A percentile compares a stretch with the other conserved stretches of the same genome.
phyloP scores from a whole-genome alignment of 2,888 invertebrate genomes.

The Apamea epomidion region DNA sequence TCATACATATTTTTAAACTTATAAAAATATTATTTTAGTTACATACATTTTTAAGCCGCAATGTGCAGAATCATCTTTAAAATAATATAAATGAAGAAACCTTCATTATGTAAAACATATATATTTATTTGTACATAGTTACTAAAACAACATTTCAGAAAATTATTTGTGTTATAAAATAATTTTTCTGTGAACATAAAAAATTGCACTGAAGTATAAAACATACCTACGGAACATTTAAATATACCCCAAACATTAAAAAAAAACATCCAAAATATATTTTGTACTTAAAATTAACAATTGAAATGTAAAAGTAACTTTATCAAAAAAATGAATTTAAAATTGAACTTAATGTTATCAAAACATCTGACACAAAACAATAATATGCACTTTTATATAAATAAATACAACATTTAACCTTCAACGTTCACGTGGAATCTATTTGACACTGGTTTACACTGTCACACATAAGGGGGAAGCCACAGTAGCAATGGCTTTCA shows the following conservation, averaged over 20 bases:
- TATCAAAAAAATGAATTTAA: slow-evolving; percentile 9
- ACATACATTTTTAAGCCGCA: not conserved
- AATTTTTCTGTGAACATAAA: not conserved
- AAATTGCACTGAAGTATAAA: slow-evolving; percentile 17
- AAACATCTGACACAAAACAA: slow-evolving; percentile 13
- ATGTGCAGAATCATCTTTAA: not conserved
- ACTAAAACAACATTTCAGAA: slow-evolving; percentile 9
- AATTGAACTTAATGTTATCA: slow-evolving; percentile 8
- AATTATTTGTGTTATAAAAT: slow-evolving; percentile 29
- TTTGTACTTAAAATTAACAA: slow-evolving; percentile 57
- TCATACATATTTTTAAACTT: slow-evolving; percentile 3
- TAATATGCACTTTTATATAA: slow-evolving; percentile 21
- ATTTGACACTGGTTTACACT: slow-evolving; percentile 18
- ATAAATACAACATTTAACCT: slow-evolving; percentile 52
- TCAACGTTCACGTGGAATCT: slow-evolving; percentile 39
- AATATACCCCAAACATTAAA: slow-evolving; percentile 29
- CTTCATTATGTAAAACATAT: not conserved
- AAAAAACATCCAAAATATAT: slow-evolving; percentile 51
- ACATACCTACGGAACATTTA: slow-evolving; percentile 3
- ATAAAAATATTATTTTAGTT: not conserved
- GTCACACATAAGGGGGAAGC: not conserved
- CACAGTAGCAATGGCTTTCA: not conserved
- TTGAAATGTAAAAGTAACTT: slow-evolving; percentile 63
- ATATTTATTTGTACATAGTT: not conserved
- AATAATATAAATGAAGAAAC: slow-evolving; percentile 1